Conservation (phyloP, 2,113 vertebrate species). For the Stegastes partitus region DNA sequence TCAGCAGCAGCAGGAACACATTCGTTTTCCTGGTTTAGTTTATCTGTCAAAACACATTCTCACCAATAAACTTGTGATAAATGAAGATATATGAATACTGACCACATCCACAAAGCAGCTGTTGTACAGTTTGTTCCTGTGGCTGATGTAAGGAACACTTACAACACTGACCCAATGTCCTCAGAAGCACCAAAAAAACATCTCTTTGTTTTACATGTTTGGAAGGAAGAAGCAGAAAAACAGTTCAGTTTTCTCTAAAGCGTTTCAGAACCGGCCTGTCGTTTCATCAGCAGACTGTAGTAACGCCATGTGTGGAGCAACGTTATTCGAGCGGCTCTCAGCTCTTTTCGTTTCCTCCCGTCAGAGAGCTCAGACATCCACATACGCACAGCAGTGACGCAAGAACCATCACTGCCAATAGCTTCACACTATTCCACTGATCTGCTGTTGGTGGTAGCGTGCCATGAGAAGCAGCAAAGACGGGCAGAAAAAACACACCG, state of each 20-base stretch:
- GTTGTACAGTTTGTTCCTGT: too few relatives aligned
- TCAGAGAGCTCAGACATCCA: not conserved
- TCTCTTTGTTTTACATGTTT: not conserved
- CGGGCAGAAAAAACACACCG: not conserved
- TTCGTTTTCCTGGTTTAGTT: not conserved
- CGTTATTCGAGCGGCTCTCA: too few relatives aligned
- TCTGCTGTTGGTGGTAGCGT: not conserved
- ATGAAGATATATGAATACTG: too few relatives aligned
- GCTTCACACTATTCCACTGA: not conserved
- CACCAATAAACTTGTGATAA: not conserved
- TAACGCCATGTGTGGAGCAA: not conserved
- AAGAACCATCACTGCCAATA: constrained; percentile 2
- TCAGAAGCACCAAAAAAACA: not conserved
- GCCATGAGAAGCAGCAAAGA: not conserved
- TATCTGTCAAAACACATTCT: not conserved
- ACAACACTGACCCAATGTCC: too few relatives aligned
- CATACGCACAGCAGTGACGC: not conserved
- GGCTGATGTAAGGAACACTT: too few relatives aligned
- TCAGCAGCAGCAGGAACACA: not conserved
- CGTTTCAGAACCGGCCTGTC: not conserved
- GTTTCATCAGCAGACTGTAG: not conserved
- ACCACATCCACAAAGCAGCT: too few relatives aligned
- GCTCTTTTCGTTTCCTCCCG: not conserved
- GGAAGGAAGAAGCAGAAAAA: not conserved
- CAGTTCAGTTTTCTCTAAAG: not conserved